Conservation (phyloP, 2,797 vertebrate species). For the Myotis myotis region DNA sequence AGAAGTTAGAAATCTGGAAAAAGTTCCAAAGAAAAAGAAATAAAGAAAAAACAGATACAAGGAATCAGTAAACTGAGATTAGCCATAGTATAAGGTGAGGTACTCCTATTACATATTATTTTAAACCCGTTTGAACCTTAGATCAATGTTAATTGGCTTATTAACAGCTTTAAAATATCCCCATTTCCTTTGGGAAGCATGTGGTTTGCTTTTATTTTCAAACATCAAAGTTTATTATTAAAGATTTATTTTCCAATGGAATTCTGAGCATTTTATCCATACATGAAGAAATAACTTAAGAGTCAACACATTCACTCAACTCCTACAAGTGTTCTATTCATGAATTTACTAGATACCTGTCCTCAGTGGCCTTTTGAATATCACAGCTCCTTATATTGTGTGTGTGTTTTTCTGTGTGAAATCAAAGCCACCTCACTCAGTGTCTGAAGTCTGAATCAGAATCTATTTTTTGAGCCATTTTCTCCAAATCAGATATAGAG, state of each 20-base stretch:
- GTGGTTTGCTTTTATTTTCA: slow-evolving; percentile 34
- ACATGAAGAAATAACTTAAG: background rate
- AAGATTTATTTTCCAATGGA: background rate
- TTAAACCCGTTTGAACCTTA: background rate
- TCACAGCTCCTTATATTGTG: background rate
- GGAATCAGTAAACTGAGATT: background rate
- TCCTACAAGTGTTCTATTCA: background rate
- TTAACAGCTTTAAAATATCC: background rate
- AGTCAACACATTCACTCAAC: background rate
- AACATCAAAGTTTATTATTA: slow-evolving; percentile 11
- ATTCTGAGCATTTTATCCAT: slow-evolving; percentile 7
- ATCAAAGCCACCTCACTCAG: background rate
- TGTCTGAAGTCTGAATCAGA: background rate
- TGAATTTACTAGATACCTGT: background rate
- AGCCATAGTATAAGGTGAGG: background rate
- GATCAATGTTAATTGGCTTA: background rate
- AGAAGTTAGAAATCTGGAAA: background rate
- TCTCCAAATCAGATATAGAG: background rate
- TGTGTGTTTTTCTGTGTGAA: background rate
- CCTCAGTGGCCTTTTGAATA: background rate
- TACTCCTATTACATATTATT: background rate
- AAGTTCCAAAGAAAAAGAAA: slow-evolving; percentile 18
- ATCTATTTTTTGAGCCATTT: background rate
- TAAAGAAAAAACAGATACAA: background rate
- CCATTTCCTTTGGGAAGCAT: background rate